A percentile compares a stretch with the other conserved stretches of the same genome.
These are phyloP conservation scores for Lordiphosa andalusiaca DNA, from an alignment of 2,888 invertebrate genomes.

Conservation along the genomic window DNA sequence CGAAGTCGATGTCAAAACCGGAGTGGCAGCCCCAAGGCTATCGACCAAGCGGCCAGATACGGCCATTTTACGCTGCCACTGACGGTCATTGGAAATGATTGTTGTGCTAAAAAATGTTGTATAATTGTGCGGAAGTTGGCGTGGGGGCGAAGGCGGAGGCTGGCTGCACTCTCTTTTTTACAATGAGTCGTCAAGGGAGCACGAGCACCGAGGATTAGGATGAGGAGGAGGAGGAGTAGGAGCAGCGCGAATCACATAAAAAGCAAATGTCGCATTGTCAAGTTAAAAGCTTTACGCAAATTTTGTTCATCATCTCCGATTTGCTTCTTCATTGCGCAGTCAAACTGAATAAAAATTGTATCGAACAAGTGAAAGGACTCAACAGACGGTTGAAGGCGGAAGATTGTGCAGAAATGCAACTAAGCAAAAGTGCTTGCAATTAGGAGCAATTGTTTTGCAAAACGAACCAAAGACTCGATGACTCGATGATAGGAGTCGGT, in stretches of 20 bases:
- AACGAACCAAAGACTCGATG: too few species aligned
- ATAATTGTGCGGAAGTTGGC: slow-evolving; percentile 59
- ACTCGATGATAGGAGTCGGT: too few species aligned
- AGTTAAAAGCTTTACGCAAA: slow-evolving; percentile 65
- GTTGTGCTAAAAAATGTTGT: slow-evolving; percentile 58
- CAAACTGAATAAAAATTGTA: slow-evolving; percentile 35
- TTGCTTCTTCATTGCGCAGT: slow-evolving; percentile 2
- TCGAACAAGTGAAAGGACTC: slow-evolving; percentile 13
- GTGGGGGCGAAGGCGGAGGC: slow-evolving; percentile 3
- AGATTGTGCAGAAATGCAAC: slow-evolving; percentile 16
- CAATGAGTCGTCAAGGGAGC: not conserved
- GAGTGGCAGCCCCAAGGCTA: slow-evolving; percentile 33
- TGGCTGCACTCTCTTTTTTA: slow-evolving; percentile 17
- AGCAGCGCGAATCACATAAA: slow-evolving; percentile 38
- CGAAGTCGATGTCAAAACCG: slow-evolving; percentile 29
- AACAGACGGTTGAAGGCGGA: not conserved
- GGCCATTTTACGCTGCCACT: not conserved
- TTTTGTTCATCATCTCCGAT: slow-evolving; percentile 34
- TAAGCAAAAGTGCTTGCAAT: slow-evolving; percentile 31
- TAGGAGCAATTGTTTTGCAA: too few species aligned
- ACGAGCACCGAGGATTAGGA: too few species aligned
- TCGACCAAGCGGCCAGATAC: slow-evolving; percentile 44
- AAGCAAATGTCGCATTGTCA: slow-evolving; percentile 56
- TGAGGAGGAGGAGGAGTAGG: not conserved
- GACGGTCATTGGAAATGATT: slow-evolving; percentile 55